phyloP scores from a whole-genome alignment of 2,113 vertebrate genomes.

The Caretta caretta region DNA sequence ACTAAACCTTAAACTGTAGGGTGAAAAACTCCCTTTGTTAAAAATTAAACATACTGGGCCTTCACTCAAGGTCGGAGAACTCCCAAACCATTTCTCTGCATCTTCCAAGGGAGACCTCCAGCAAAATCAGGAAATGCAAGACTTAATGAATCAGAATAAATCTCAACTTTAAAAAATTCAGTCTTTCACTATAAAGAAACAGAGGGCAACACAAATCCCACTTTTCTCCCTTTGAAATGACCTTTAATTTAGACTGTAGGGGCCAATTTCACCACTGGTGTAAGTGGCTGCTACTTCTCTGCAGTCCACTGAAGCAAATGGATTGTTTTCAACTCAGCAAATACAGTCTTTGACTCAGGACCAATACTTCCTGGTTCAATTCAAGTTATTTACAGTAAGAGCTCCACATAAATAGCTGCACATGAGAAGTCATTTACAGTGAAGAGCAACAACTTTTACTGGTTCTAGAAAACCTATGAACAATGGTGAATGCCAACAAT shows the following conservation, averaged over 20 bases:
- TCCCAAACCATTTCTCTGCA: not conserved
- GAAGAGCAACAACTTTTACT: not conserved
- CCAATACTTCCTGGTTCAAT: not conserved
- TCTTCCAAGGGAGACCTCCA: not conserved
- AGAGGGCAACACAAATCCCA: not conserved
- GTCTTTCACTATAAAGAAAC: not conserved
- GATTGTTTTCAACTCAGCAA: not conserved
- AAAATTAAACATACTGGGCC: not conserved
- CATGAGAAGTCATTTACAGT: not conserved
- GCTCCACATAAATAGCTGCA: not conserved
- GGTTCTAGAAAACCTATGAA: not conserved
- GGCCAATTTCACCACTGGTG: not conserved
- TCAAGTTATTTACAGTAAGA: not conserved
- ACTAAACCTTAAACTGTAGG: not conserved
- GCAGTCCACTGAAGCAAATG: not conserved
- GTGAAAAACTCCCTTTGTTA: not conserved
- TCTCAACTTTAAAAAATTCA: not conserved
- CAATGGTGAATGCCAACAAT: not conserved
- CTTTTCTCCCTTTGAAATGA: not conserved
- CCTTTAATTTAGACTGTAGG: not conserved
- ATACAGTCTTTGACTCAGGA: not conserved
- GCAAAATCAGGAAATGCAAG: not conserved
- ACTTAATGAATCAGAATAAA: not conserved
- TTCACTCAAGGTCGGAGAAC: not conserved
- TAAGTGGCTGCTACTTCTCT: not conserved